Percentiles rank a stretch among this genome's conserved stretches.
phyloP scores from a whole-genome alignment of 2,113 vertebrate species.

The Crocuta crocuta region DNA sequence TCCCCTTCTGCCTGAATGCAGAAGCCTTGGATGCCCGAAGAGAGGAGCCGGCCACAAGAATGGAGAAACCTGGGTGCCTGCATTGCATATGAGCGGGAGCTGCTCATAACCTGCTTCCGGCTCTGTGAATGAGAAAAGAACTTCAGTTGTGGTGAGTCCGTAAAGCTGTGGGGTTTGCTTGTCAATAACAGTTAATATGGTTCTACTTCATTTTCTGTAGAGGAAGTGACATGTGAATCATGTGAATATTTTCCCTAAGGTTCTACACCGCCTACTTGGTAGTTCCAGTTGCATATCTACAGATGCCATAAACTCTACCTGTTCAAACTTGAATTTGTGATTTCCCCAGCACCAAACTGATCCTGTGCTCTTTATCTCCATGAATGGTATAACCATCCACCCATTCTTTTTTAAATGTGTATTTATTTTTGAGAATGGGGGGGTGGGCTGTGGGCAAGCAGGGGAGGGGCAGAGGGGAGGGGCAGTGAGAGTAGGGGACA shows the following conservation, averaged over 20 bases:
- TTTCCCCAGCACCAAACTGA: neutral
- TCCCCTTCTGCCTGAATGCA: neutral
- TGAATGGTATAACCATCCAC: neutral
- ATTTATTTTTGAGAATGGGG: too few species aligned
- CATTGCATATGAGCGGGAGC: too few species aligned
- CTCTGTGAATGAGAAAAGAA: neutral
- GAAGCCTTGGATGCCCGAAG: neutral
- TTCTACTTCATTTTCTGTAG: neutral
- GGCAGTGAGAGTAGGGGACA: too few species aligned
- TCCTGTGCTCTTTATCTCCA: neutral
- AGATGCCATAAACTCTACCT: neutral
- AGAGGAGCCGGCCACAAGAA: neutral
- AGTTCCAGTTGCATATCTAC: neutral
- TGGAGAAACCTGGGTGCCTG: neutral
- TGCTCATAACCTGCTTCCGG: rapidly evolving
- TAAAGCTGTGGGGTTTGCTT: too few species aligned
- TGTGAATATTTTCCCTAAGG: neutral
- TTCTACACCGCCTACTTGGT: neutral
- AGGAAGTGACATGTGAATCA: neutral
- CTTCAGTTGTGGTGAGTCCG: neutral
- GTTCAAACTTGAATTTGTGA: neutral
- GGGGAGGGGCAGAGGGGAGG: too few species aligned
- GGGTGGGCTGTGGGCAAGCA: too few species aligned
- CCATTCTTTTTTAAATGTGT: too few species aligned
- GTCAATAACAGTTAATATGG: too few species aligned